A percentile compares a stretch with the other conserved stretches of the same genome.
phyloP scores from a whole-genome alignment of 2,797 vertebrate genomes.

The Miichthys miiuy region DNA sequence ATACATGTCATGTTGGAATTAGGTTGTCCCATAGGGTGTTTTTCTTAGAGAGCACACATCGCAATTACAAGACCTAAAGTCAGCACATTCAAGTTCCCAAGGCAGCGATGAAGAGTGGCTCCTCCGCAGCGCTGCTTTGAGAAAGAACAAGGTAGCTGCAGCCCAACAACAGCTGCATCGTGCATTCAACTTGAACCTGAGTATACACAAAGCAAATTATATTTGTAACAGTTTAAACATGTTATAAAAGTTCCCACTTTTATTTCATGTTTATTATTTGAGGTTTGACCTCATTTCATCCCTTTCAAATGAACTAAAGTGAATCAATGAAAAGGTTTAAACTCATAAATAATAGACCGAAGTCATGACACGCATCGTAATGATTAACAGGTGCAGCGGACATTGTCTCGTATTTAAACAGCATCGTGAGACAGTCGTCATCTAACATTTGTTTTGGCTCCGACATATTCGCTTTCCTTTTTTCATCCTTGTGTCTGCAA shows the following conservation, averaged over 20 bases:
- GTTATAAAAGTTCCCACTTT: constrained; percentile 10
- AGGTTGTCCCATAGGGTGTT: constrained; percentile 37
- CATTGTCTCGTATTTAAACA: constrained; percentile 17
- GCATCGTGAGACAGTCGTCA: constrained; percentile 14
- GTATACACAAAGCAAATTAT: background rate
- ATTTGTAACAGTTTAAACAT: constrained; percentile 7
- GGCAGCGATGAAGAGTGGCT: background rate
- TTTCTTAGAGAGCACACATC: constrained; percentile 28
- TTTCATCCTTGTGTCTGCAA: constrained; percentile 14
- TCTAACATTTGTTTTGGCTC: constrained; percentile 29
- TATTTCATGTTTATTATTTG: constrained; percentile 53
- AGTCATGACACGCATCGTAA: constrained; percentile 56
- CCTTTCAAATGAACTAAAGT: constrained; percentile 55
- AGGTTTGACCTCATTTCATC: constrained; percentile 50
- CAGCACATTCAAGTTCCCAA: constrained; percentile 40
- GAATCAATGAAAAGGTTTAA: constrained; percentile 43
- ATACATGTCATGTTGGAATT: constrained; percentile 53
- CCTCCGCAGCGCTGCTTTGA: constrained; percentile 30
- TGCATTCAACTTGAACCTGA: background rate
- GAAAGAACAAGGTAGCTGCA: constrained; percentile 1
- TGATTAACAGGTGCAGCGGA: constrained; percentile 59
- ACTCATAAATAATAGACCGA: constrained; percentile 42
- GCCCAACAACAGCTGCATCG: background rate
- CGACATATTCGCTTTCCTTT: background rate
- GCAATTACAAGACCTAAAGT: constrained; percentile 45